Evolutionary conservation across 2,888 invertebrate genomes (phyloP).

Genomic region (Epicampocera succincta): DNA sequence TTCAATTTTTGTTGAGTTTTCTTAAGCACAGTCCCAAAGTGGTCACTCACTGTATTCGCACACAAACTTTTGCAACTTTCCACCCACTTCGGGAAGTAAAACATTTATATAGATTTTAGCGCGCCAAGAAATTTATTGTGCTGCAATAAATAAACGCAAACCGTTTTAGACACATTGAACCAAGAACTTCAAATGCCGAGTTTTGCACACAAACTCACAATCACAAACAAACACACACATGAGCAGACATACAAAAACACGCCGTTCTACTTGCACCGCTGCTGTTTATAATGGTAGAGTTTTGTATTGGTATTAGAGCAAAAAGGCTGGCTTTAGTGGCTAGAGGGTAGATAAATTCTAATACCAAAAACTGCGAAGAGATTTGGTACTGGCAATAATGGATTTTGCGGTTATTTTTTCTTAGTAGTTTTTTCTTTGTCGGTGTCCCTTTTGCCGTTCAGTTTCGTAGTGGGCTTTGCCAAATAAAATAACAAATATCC

Average conservation of each 20-base stretch:
- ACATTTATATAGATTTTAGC: conserved; percentile 54
- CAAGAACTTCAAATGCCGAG: conserved; percentile 24
- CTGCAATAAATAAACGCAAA: conserved; percentile 66
- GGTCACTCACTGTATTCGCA: conserved; percentile 10
- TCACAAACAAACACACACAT: neutral
- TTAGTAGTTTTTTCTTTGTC: neutral
- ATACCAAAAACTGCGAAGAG: conserved; percentile 56
- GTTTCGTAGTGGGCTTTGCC: conserved; percentile 8
- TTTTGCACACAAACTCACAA: neutral
- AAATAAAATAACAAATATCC: neutral
- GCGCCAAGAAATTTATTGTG: conserved; percentile 60
- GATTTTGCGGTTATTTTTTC: conserved; percentile 62
- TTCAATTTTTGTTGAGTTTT: neutral
- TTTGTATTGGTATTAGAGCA: conserved; percentile 8
- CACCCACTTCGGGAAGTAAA: conserved; percentile 1
- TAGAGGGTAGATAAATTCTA: conserved; percentile 58
- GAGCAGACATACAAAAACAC: neutral
- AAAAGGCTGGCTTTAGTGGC: conserved; percentile 45
- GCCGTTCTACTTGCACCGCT: no score
- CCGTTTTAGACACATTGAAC: conserved; percentile 50
- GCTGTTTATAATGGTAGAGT: neutral
- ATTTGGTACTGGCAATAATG: conserved; percentile 63
- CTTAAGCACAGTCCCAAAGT: neutral
- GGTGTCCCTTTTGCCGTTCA: neutral
- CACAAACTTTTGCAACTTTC: conserved; percentile 29